A percentile compares a stretch with the other conserved stretches of the same genome.
phyloP scores from a whole-genome alignment of 2,113 vertebrate genomes.

The Motacilla tschutschensis region DNA sequence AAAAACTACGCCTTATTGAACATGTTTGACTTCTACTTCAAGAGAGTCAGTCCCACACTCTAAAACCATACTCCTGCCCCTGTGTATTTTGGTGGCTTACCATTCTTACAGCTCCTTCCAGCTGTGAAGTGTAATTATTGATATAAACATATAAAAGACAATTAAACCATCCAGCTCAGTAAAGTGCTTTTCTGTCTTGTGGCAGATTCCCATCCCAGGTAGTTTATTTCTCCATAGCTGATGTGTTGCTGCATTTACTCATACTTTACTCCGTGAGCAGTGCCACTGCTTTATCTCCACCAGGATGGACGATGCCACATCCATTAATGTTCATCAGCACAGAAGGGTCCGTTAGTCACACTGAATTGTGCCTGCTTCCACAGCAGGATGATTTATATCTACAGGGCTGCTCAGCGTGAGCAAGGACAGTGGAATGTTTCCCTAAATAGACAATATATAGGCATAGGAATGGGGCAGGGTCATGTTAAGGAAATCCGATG shows the following conservation, averaged over 20 bases:
- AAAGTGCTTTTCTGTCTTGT: not conserved
- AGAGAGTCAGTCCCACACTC: constrained; percentile 3
- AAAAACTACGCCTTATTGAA: not conserved
- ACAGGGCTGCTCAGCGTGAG: constrained; percentile 33
- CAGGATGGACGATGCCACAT: not conserved
- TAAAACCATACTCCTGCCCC: not conserved
- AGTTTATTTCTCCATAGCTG: not conserved
- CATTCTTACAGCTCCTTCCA: not conserved
- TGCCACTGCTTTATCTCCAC: not conserved
- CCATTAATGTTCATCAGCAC: constrained; percentile 55
- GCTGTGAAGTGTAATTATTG: not conserved
- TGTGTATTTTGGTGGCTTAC: not conserved
- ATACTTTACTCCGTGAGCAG: not conserved
- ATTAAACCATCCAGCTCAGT: not conserved
- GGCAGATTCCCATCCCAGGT: not conserved
- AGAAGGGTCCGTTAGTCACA: constrained; percentile 38
- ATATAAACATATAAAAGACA: not conserved
- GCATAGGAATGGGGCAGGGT: constrained; percentile 32
- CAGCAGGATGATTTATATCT: constrained; percentile 54
- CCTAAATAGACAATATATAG: constrained; percentile 62
- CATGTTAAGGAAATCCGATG: constrained; percentile 36
- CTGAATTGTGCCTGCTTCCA: constrained; percentile 45
- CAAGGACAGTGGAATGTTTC: constrained; percentile 64
- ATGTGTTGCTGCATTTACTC: not conserved
- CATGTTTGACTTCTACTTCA: not conserved